Conservation (phyloP, 2,797 vertebrate genomes). For the Amazona ochrocephala region DNA sequence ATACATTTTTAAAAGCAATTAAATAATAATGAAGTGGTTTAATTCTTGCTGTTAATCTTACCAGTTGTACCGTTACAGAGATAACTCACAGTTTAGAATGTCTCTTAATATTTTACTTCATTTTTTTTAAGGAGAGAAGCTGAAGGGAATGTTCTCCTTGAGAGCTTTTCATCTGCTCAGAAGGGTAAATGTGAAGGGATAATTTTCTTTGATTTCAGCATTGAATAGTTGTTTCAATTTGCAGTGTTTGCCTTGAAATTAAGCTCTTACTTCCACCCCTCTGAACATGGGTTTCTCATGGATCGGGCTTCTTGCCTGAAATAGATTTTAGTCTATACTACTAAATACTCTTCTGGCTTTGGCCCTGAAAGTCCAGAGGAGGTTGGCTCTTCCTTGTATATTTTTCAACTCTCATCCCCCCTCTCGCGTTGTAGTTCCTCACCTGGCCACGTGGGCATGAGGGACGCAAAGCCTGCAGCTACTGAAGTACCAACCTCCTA, state of each 20-base stretch:
- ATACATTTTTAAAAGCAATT: constrained; percentile 19
- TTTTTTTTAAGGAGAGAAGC: not conserved
- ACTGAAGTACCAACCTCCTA: not conserved
- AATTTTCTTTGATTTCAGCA: not conserved
- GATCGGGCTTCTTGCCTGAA: not conserved
- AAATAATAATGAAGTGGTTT: constrained; percentile 16
- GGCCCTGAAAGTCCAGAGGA: not conserved
- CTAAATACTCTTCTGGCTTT: not conserved
- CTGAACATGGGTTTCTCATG: not conserved
- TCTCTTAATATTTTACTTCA: not conserved
- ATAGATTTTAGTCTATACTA: not conserved
- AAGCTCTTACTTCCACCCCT: not conserved
- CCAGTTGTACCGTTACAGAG: not conserved
- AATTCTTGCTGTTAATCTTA: constrained; percentile 47
- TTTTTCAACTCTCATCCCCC: not conserved
- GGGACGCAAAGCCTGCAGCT: not conserved
- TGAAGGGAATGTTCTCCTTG: not conserved
- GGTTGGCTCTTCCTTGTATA: accelerated
- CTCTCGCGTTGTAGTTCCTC: not conserved
- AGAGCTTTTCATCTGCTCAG: not conserved
- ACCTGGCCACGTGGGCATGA: accelerated
- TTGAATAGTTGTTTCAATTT: constrained; percentile 42
- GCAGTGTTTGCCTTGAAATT: not conserved
- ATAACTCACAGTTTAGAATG: not conserved
- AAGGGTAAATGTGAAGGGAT: not conserved